Percentiles rank a stretch among this genome's conserved stretches.
Evolutionary conservation across 2,797 vertebrate species (phyloP).

Genomic region (Euthynnus affinis): DNA sequence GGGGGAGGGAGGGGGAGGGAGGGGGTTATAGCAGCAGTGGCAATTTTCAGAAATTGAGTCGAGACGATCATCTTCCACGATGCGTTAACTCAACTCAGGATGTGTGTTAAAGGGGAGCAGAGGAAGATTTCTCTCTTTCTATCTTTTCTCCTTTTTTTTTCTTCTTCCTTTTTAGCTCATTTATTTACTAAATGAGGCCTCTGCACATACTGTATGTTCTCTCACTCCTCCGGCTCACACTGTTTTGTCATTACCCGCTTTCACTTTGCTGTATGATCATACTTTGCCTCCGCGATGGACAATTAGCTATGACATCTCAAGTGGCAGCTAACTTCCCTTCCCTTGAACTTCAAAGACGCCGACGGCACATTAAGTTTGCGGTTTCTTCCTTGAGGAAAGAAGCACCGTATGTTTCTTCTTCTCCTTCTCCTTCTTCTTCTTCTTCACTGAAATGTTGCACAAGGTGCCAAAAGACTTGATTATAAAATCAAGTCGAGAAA

Average conservation of each 20-base stretch:
- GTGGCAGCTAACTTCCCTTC: constrained; percentile 68
- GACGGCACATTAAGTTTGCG: constrained; percentile 52
- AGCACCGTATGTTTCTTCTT: neutral
- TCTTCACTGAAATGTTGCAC: neutral
- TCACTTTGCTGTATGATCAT: constrained; percentile 65
- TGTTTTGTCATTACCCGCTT: constrained; percentile 59
- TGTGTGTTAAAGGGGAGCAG: constrained; percentile 41
- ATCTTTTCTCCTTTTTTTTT: constrained; percentile 18
- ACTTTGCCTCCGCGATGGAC: constrained; percentile 57
- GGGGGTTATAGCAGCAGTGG: constrained; percentile 57
- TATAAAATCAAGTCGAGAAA: neutral
- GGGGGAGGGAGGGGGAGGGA: neutral
- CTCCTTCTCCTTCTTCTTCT: too few relatives aligned
- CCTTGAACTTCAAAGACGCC: constrained; percentile 64
- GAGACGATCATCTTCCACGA: constrained; percentile 89
- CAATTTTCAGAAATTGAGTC: constrained; percentile 92
- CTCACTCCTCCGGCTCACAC: constrained; percentile 32
- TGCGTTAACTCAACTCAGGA: constrained; percentile 83
- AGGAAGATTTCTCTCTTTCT: constrained; percentile 50
- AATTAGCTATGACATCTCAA: constrained; percentile 71
- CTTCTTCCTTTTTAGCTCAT: constrained; percentile 57
- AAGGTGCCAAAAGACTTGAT: neutral
- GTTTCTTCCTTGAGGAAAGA: neutral
- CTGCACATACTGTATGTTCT: constrained; percentile 33
- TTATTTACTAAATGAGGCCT: constrained; percentile 73